Evolutionary conservation across 2,797 vertebrate species (phyloP), one percentile per base, ranked within the genome.

Genomic region (Graptemys geographica): DNA sequence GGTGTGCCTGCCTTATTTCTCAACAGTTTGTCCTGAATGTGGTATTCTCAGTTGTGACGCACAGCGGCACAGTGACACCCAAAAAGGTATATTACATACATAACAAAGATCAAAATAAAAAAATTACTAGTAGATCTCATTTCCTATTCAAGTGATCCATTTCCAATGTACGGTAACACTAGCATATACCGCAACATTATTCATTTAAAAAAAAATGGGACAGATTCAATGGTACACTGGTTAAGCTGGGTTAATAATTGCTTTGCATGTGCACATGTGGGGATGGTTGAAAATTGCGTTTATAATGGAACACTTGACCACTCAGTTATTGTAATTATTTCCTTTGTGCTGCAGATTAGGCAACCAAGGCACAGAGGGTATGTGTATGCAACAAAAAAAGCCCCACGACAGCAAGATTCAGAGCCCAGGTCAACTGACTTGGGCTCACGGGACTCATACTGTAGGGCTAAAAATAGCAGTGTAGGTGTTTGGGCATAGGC

Each of bases 401-500:
- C 16, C 4, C 8, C 16, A 19, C 8, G 2, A 31, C 18, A 65
- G 62, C 6, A 1, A 65, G 33, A 19, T 18, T 65, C 16, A 65
- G 62, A n/a, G 16, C 8, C 33, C 6, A 65, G 33, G 33, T 19
- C 33, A 65, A n/a, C 62, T n/a, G 62, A n/a, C 33, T 19, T 13
- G 59, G 15, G 62, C 8, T 65, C 31, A 65, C 3, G 4, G 33
- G n/a, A n/a, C 65, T 72, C n/a, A 21, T 69, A 19, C n/a, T 23
- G 9, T 37, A n/a, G 62, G n/a, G 9, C 19, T 41, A 41, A 69
- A 69, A 69, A 37, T 37, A 23, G n/a, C 9, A 41, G 18, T 19
- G 5, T 72, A 23, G n/a, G 5, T 0, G 5, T 72, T 9, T 19
- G n/a, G 19, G n/a, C 9, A 37, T 72, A 9, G 33, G 3, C 65